Base-by-base conservation (phyloP, 2,113 vertebrate genomes). In the Jaculus jaculus region DNA sequence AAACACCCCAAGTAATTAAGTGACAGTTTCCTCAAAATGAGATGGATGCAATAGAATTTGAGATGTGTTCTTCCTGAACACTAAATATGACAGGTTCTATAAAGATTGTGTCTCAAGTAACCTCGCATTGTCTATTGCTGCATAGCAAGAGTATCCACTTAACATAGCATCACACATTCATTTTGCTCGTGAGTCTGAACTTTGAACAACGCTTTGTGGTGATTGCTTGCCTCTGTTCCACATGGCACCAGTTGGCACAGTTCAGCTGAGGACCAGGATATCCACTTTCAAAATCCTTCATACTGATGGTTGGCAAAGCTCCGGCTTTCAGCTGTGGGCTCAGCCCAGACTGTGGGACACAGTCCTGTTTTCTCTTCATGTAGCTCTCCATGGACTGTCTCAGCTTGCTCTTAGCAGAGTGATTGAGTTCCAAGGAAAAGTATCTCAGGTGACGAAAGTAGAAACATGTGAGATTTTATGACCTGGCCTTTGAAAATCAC, bases 171-270 rank as follows among this genome's bases (percentile, higher is more conserved):
- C 66, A 88, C 39, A 71, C 20, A 80, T 65, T 80, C 58, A 90
- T 95, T 82, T 92, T 92, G 71, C 30, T 79, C 42, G 89, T 73
- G 42, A 89, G 86, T 92, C 65, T 92, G 72, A 89, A 92, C 89
- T 84, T 51, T 80, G 60, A 34, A 61, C 54, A 96, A 79, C 94
- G 12, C 3, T 94, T 86, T 93, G 47, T 26, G 83, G 66, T 66
- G 17, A 79, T 20, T 37, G 12, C 37, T 68, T 54, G 16, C 90
- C 63, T 88, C 42, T 83, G 10, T 47, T 91, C 68, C 32, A 75
- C 26, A 32, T 66, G 20, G 54, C 54, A 72, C 78, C 69, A 84
- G 34, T 34, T 51, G 18, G 18, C 13, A 80, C 16, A 51, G 24
- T 32, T 89, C 34, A 82, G 6, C 5, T 66, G 26, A 42, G 39